These are phyloP conservation scores for Ctenoplectra terminalis DNA, from an alignment of 1,140 invertebrate genomes.

Conservation along the genomic window DNA sequence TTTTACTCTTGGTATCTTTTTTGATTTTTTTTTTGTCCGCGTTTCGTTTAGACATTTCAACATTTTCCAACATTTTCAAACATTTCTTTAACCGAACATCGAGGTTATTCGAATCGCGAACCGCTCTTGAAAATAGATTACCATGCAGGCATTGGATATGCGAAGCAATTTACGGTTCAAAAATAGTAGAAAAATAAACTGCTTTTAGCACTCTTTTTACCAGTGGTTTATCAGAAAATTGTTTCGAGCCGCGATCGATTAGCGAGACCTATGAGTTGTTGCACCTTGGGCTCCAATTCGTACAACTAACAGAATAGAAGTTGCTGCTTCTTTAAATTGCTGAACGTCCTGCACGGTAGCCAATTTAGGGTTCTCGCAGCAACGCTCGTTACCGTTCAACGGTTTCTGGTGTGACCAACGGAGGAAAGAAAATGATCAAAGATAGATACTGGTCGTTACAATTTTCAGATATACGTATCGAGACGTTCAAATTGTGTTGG, in stretches of 20 bases:
- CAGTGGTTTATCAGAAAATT: background rate
- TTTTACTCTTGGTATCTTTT: background rate
- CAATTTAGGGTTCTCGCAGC: slow-evolving; percentile 4
- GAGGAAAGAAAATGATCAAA: too few relatives aligned
- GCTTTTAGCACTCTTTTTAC: slow-evolving; percentile 11
- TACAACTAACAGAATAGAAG: too few relatives aligned
- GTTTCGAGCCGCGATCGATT: background rate
- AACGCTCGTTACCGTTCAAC: background rate
- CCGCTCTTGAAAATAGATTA: slow-evolving; percentile 63
- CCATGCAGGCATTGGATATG: slow-evolving; percentile 20
- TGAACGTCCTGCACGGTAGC: background rate
- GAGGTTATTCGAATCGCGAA: background rate
- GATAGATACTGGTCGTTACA: background rate
- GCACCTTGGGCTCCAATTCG: too few relatives aligned
- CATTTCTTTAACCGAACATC: background rate
- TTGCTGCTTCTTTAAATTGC: background rate
- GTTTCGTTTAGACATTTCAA: too few relatives aligned
- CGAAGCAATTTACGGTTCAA: slow-evolving; percentile 46
- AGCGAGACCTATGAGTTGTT: too few relatives aligned
- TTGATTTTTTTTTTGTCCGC: background rate
- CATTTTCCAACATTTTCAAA: slow-evolving; percentile 27
- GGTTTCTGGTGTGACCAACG: background rate
- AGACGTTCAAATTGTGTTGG: background rate
- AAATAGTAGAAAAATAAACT: slow-evolving; percentile 62
- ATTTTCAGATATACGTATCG: too few relatives aligned